These are phyloP conservation scores for Brachystomella parvula DNA, from an alignment of 1,140 invertebrate species.

Conservation along the genomic window DNA sequence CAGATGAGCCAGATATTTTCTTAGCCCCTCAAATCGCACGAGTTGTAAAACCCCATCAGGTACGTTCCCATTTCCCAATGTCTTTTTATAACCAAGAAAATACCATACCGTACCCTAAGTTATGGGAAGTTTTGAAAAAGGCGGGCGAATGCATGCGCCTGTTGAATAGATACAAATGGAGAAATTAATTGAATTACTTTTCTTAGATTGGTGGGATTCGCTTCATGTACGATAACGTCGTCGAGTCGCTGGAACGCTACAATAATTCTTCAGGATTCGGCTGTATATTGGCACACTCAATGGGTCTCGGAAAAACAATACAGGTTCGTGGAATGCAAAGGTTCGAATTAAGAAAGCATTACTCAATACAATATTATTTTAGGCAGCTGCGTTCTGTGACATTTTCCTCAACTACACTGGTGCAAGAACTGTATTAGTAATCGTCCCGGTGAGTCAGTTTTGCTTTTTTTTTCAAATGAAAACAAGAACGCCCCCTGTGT, in stretches of 20 bases:
- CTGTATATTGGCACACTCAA: slow-evolving; percentile 96
- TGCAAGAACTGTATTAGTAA: slow-evolving; percentile 83
- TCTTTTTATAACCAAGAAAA: slow-evolving; percentile 9
- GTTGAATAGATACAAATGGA: not conserved
- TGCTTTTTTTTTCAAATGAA: too few species aligned
- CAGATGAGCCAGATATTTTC: slow-evolving; percentile 85
- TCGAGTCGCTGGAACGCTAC: slow-evolving; percentile 80
- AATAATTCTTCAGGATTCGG: slow-evolving; percentile 89
- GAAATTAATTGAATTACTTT: slow-evolving; percentile 14
- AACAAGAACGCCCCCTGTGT: too few species aligned
- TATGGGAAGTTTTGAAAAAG: slow-evolving; percentile 5
- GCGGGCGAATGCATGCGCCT: too few species aligned
- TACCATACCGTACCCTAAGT: not conserved
- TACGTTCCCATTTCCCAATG: slow-evolving; percentile 38
- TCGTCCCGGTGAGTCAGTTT: too few species aligned
- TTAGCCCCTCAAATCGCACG: slow-evolving; percentile 84
- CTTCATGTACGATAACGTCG: slow-evolving; percentile 93
- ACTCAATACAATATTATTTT: slow-evolving; percentile 22
- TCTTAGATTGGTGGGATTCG: slow-evolving; percentile 85
- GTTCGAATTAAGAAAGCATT: not conserved
- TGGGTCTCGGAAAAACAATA: slow-evolving; percentile 98
- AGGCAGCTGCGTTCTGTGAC: slow-evolving; percentile 86
- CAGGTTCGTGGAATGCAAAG: slow-evolving; percentile 52
- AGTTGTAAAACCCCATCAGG: slow-evolving; percentile 91
- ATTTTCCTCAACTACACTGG: slow-evolving; percentile 84